Conservation (phyloP, 2,113 vertebrate genomes). For the Chlorocebus sabaeus region DNA sequence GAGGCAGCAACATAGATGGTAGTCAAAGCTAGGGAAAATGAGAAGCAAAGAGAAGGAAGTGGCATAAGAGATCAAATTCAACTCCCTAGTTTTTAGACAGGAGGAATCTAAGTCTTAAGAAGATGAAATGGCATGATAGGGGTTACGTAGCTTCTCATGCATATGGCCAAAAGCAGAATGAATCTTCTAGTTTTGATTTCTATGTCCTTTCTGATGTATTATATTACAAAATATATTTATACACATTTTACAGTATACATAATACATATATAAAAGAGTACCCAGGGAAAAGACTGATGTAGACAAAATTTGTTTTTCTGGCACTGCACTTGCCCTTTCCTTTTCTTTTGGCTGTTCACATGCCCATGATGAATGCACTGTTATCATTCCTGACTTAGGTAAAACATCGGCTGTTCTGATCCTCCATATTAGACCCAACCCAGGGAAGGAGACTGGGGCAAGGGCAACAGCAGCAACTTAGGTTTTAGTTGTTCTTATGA, state of each 20-base stretch:
- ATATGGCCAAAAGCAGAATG: background rate
- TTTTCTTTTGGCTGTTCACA: background rate
- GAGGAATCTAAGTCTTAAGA: background rate
- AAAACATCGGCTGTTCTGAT: background rate
- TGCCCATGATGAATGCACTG: too few species aligned
- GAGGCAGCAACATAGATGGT: background rate
- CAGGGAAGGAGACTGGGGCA: background rate
- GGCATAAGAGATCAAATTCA: background rate
- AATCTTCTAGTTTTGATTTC: background rate
- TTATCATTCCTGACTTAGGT: background rate
- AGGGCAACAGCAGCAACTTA: background rate
- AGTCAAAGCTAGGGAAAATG: background rate
- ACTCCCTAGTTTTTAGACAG: background rate
- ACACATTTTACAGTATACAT: background rate
- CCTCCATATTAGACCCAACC: too few species aligned
- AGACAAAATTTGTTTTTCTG: background rate
- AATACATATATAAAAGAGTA: background rate
- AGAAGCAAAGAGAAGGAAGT: background rate
- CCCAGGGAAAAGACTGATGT: background rate
- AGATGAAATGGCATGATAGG: background rate
- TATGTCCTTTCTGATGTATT: background rate
- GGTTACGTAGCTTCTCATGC: background rate
- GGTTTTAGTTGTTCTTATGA: background rate
- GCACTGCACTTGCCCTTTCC: background rate
- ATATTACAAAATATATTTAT: background rate